phyloP scores from a whole-genome alignment of 2,113 vertebrate species.

The Egretta garzetta region DNA sequence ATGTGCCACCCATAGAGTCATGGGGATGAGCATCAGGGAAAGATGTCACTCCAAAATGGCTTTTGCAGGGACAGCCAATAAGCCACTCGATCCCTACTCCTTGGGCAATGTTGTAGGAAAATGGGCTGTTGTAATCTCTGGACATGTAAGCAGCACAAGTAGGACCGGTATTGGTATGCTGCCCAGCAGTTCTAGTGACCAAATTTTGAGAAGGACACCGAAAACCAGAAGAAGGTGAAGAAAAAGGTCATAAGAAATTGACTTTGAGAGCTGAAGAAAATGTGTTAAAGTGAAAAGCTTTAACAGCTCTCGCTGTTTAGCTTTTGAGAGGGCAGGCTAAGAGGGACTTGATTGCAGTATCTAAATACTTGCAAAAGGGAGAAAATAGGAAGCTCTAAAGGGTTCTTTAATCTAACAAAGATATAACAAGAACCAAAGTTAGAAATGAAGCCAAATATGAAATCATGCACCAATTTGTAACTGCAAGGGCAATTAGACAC shows the following conservation, averaged over 20 bases:
- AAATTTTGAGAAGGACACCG: slow-evolving; percentile 3
- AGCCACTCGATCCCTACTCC: neutral
- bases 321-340: slow-evolving; percentile 14
- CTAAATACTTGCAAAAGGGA: slow-evolving; percentile 25
- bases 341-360: neutral
- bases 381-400: neutral
- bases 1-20: neutral
- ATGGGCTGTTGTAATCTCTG: neutral
- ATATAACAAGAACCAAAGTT: neutral
- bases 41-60: neutral
- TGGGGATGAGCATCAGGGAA: neutral
- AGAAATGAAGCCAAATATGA: slow-evolving; percentile 21
- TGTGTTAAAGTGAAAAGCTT: neutral
- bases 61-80: rapidly evolving
- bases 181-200: neutral
- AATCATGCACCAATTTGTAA: slow-evolving; percentile 42
- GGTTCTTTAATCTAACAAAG: neutral
- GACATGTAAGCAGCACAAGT: neutral
- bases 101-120: neutral
- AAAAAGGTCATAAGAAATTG: slow-evolving; percentile 4
- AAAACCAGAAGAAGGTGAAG: slow-evolving; percentile 14
- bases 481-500: neutral
- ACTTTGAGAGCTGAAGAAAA: slow-evolving; percentile 16
- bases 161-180: neutral
- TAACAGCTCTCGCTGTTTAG: neutral